Base-by-base conservation (phyloP, 2,113 vertebrate species). In the Chionomys nivalis region DNA sequence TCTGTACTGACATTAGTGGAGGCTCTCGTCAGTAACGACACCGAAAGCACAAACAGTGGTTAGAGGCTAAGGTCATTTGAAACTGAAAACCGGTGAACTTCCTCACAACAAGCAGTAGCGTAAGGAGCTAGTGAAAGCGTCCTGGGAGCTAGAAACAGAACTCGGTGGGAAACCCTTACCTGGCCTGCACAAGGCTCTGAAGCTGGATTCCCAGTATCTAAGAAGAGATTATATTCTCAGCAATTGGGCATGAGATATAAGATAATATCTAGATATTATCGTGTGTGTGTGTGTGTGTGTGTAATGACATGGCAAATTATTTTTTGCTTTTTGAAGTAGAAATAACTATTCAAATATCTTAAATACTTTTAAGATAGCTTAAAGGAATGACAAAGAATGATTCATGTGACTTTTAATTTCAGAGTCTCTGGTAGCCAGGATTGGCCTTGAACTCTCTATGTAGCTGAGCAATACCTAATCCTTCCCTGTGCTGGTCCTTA, bases 291-390 rank as follows among this genome's bases (percentile, higher is more conserved):
- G 33, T 16, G 66, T 19, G 16, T 17, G n/a, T 55, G 52, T 55
- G 14, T 2, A 72, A 87, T 77, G 9, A 82, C 4, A 63, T 75
- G 24, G 75, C 21, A 33, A 90, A 87, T 23, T 49, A 78, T 66
- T 58, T 92, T 92, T 91, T 92, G 8, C 24, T 47, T 91, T 94
- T 76, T 82, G 21, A 78, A 77, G 8, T 81, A 68, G 49, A 88
- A 13, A 65, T 68, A 8, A 44, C 87, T 52, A 94, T 61, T 93
- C 16, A 66, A 76, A 66, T 88, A 90, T 47, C 92, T 95, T 90
- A 93, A 68, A 90, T 68, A 91, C 10, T 4, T 83, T 88, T 87
- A 93, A 78, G 36, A 66, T 61, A 73, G 68, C 76, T 23, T 70
- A 47, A 49, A 70, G 2, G 44, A 89, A 24, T 81, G 24, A 94